phyloP scores from a whole-genome alignment of 2,113 vertebrate genomes.

The Oryctolagus cuniculus region DNA sequence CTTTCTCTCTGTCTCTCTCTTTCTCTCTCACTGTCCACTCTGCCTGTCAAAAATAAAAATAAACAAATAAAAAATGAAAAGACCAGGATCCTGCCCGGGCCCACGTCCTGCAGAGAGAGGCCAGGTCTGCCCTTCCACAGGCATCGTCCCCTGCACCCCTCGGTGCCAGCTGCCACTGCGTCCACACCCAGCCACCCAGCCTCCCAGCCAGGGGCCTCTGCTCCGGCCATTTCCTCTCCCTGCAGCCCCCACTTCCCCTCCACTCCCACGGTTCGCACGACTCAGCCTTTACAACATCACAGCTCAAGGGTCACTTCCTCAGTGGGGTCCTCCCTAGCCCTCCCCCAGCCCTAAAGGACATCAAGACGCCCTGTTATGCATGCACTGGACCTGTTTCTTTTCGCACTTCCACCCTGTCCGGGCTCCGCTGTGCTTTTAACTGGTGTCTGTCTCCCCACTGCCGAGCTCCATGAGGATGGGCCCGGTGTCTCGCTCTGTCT shows the following conservation, averaged over 20 bases:
- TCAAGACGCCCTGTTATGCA: background rate
- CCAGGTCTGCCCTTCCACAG: background rate
- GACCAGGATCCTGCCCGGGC: background rate
- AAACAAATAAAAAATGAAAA: too few relatives aligned
- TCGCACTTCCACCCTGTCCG: background rate
- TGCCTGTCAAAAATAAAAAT: too few relatives aligned
- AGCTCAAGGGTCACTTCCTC: background rate
- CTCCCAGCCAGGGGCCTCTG: background rate
- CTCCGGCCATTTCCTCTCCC: background rate
- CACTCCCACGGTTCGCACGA: background rate
- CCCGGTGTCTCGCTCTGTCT: background rate
- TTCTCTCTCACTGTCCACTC: too few relatives aligned
- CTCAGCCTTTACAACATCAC: background rate
- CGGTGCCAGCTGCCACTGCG: too few relatives aligned
- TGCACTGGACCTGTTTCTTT: background rate
- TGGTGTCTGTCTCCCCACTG: background rate
- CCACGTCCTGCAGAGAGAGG: background rate
- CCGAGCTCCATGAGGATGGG: background rate
- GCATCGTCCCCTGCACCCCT: background rate
- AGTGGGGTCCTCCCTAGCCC: background rate
- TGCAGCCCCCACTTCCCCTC: background rate
- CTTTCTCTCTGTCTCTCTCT: too few relatives aligned
- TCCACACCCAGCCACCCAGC: fast-evolving
- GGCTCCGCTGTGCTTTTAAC: too few relatives aligned
- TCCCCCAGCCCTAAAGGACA: background rate